Base-by-base conservation (phyloP, 2,888 invertebrate species). In the Furcula furcula region DNA sequence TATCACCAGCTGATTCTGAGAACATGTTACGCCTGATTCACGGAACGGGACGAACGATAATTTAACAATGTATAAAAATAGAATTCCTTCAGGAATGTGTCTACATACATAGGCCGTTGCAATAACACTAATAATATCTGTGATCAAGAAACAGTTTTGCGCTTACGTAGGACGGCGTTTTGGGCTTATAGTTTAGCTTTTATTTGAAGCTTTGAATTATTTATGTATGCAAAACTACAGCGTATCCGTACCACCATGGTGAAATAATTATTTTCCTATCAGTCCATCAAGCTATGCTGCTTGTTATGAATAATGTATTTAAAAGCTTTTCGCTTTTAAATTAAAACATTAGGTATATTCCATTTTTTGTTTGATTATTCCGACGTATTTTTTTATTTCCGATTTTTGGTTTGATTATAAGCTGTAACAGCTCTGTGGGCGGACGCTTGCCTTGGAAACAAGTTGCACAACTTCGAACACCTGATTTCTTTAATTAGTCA, bases 21-120 rank as follows among this genome's bases (percentile, higher is more conserved):
- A 77, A 78, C 69, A 60, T 53, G 65, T 61, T 54, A 59, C 55
- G 64, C 36, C 58, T 76, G 77, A 76, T 55, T 76, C 78, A 76
- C 64, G 56, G 61, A 64, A 67, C 62, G 65, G 58, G 57, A 66
- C 65, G 62, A 62, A 71, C 65, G 64, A 69, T 73, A 70, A 73
- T 71, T 72, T 65, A 68, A 65, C 64, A 53, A 55, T 53, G 57
- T 67, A 60, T 61, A 65, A 75, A n/a, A 76, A 72, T 77, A 78
- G 74, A 72, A 63, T 57, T 57, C 52, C 59, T 58, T 46, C 54
- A 61, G 68, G 71, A 70, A 73, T 73, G 57, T 52, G 54, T 62
- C 53, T 55, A 56, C 52, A 55, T 55, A 56, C 52, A 55, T 46
- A 58, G 52, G 38, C 40, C 50, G 37, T 44, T 36, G 38, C 47